Conservation (phyloP, 2,888 invertebrate species). For the Itoplectis maculator region DNA sequence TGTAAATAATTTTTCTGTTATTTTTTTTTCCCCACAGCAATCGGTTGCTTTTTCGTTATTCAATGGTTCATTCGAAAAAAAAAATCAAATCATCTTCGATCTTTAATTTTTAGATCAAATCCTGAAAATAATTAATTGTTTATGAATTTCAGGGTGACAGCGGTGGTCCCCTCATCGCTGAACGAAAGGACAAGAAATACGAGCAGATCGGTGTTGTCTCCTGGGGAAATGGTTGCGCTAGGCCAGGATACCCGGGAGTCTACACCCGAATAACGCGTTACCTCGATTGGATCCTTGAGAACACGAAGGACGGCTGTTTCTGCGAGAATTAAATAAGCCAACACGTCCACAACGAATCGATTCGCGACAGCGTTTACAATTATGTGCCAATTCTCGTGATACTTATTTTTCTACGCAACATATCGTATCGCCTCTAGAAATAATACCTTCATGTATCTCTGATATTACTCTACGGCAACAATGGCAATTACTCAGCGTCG, state of each 20-base stretch:
- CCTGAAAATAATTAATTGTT: too few species aligned
- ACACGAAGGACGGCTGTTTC: slow-evolving; percentile 93
- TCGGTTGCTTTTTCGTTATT: too few species aligned
- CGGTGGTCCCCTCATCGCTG: slow-evolving; percentile 91
- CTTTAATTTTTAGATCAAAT: too few species aligned
- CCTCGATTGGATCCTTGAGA: slow-evolving; percentile 92
- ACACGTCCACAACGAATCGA: slow-evolving; percentile 15
- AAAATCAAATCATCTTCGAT: too few species aligned
- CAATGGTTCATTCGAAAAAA: too few species aligned
- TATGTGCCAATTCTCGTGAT: slow-evolving; percentile 60
- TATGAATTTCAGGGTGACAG: slow-evolving; percentile 89
- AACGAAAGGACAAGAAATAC: slow-evolving; percentile 90
- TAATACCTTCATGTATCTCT: slow-evolving; percentile 4
- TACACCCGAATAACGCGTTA: slow-evolving; percentile 94
- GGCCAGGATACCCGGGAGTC: slow-evolving; percentile 94
- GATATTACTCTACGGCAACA: background rate
- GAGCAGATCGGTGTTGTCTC: slow-evolving; percentile 94
- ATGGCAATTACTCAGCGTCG: background rate
- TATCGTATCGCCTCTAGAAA: background rate
- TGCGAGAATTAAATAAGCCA: slow-evolving; percentile 87
- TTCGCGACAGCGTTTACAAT: slow-evolving; percentile 21
- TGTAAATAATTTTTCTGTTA: too few species aligned
- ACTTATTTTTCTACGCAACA: slow-evolving; percentile 32
- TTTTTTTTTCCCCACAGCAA: too few species aligned
- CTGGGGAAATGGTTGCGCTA: slow-evolving; percentile 95